These are phyloP conservation scores for Neotoxoptera formosana DNA, from an alignment of 1,140 invertebrate genomes.

Conservation along the genomic window DNA sequence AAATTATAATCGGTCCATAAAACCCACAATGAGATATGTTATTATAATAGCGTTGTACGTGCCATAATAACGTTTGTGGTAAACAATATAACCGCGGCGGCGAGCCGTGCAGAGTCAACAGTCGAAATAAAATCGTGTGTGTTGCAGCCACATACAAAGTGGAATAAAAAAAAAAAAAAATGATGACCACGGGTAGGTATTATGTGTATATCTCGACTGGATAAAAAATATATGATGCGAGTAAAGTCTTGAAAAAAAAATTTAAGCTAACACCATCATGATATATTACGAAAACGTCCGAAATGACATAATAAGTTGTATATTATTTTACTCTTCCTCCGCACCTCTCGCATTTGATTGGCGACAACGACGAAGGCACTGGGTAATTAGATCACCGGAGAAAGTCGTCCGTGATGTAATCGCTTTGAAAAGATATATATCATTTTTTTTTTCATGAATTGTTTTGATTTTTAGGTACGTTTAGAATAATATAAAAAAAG, in stretches of 20 bases:
- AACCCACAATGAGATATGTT: neutral
- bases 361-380: neutral
- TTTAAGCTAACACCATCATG: neutral
- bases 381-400: conserved; percentile 33
- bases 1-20: conserved; percentile 28
- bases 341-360: neutral
- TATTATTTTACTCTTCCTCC: conserved; percentile 17
- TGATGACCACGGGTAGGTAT: neutral
- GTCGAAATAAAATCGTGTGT: neutral
- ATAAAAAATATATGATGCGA: neutral
- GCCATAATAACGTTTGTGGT: neutral
- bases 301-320: conserved; percentile 34
- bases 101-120: neutral
- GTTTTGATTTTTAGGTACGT: neutral
- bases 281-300: neutral
- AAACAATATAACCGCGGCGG: neutral
- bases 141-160: neutral
- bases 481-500: neutral
- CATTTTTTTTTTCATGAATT: neutral
- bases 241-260: neutral
- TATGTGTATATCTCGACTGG: neutral
- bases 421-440: neutral
- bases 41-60: neutral
- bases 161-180: neutral
- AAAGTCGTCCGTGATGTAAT: conserved; percentile 50